Evolutionary conservation across 2,888 invertebrate genomes (phyloP).

Genomic region (Phanerotoma sp.): DNA sequence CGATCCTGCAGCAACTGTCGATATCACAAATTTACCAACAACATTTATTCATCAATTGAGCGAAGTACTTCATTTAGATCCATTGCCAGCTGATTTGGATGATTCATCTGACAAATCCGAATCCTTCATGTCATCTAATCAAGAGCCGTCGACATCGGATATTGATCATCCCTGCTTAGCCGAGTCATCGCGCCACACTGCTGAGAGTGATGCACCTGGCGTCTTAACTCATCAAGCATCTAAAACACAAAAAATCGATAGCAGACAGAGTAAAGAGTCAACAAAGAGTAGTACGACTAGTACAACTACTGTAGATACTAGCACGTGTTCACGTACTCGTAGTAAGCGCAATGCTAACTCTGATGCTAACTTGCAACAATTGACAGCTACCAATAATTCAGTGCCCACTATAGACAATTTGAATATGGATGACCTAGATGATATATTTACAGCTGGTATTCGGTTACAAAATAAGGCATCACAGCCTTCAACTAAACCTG

Average conservation of each 20-base stretch:
- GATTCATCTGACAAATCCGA: background rate
- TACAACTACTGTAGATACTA: background rate
- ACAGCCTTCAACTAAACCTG: background rate
- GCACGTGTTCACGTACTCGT: slow-evolving; percentile 1
- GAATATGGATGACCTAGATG: slow-evolving; percentile 40
- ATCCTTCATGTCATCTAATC: slow-evolving; percentile 5
- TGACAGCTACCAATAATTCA: background rate
- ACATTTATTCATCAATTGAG: slow-evolving; percentile 64
- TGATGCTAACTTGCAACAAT: background rate
- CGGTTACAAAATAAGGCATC: background rate
- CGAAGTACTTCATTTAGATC: slow-evolving; percentile 60
- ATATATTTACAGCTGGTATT: slow-evolving; percentile 43
- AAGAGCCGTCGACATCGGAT: background rate
- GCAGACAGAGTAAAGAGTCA: slow-evolving; percentile 18
- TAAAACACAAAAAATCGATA: slow-evolving; percentile 27
- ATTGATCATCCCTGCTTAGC: slow-evolving; percentile 13
- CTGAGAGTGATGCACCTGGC: slow-evolving; percentile 21
- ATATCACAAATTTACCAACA: slow-evolving; percentile 63
- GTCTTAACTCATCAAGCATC: slow-evolving; percentile 13
- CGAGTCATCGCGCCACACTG: slow-evolving; percentile 17
- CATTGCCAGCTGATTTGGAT: slow-evolving; percentile 26
- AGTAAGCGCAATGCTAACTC: background rate
- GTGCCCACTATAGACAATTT: slow-evolving; percentile 1
- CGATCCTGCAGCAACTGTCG: slow-evolving; percentile 63
- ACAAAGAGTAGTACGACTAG: too few species aligned